Conservation (phyloP, 2,113 vertebrate species). For the Synchiropus splendidus region DNA sequence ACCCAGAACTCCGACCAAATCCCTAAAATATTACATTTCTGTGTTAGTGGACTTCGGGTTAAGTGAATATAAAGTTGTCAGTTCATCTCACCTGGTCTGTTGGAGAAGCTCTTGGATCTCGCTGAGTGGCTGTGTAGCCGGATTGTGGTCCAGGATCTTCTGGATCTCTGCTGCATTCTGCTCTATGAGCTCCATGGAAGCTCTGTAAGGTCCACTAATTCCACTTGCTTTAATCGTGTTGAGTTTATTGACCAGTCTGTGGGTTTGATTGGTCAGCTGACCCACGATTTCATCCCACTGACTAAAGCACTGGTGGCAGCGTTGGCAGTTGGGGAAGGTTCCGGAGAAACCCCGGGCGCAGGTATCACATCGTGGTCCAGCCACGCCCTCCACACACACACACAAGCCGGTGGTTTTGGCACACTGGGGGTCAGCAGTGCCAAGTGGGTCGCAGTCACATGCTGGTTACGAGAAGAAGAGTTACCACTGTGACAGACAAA, state of each 20-base stretch:
- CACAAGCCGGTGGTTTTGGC: conserved; percentile 78
- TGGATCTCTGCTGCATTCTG: conserved; percentile 73
- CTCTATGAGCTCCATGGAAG: conserved; percentile 73
- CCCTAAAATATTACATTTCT: conserved; percentile 60
- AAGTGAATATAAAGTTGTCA: neutral
- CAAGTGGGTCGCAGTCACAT: conserved; percentile 84
- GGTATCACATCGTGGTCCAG: conserved; percentile 75
- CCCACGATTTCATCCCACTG: conserved; percentile 80
- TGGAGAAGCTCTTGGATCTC: conserved; percentile 84
- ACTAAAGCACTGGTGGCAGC: conserved; percentile 89
- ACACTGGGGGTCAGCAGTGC: conserved; percentile 78
- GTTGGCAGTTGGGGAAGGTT: conserved; percentile 78
- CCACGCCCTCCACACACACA: conserved; percentile 78
- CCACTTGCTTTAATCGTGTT: conserved; percentile 81
- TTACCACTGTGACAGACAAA: neutral
- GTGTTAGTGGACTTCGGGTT: neutral
- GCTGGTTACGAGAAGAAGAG: conserved; percentile 53
- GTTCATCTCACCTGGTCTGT: conserved; percentile 76
- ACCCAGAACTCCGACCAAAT: conserved; percentile 75
- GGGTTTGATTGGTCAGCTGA: conserved; percentile 82
- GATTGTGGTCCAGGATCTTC: conserved; percentile 75
- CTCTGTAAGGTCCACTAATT: conserved; percentile 78
- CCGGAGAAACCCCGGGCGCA: conserved; percentile 88
- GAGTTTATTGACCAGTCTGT: conserved; percentile 79
- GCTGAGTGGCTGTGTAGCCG: conserved; percentile 78